These are phyloP conservation scores for Cyclura pinguis DNA, from an alignment of 2,797 vertebrate genomes.

Conservation along the genomic window DNA sequence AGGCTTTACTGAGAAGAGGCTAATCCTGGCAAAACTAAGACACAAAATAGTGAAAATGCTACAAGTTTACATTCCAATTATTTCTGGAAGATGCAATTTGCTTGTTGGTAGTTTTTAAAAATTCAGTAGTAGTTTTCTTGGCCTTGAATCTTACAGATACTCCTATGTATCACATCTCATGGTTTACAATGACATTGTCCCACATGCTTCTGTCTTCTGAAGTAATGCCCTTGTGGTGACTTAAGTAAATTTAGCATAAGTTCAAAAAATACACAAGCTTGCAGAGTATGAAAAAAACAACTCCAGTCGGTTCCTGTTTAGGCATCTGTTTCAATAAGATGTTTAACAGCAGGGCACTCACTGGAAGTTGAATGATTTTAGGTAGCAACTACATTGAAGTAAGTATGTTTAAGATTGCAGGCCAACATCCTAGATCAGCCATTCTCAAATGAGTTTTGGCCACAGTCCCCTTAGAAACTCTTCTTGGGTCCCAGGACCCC, in stretches of 20 bases:
- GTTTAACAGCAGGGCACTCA: not conserved
- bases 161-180: not conserved
- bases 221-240: not conserved
- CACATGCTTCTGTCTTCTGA: not conserved
- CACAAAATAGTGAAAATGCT: conserved; percentile 11
- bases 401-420: not conserved
- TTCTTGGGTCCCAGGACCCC: too few species aligned
- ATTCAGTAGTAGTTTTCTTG: not conserved
- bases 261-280: not conserved
- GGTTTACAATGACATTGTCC: not conserved
- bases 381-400: not conserved
- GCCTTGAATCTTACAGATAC: not conserved
- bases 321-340: not conserved
- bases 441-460: too few species aligned
- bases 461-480: too few species aligned
- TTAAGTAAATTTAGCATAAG: not conserved
- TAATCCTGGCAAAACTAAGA: conserved; percentile 12
- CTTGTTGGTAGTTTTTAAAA: not conserved
- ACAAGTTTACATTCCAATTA: not conserved
- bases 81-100: not conserved
- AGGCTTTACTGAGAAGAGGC: conserved; percentile 11
- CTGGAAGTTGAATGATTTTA: not conserved
- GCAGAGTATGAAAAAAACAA: not conserved
- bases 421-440: too few species aligned
- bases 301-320: not conserved